A percentile compares a stretch with the other conserved stretches of the same genome.
Conservation (phyloP, 64 coral and sea anemone species). For the Actinia equina region DNA sequence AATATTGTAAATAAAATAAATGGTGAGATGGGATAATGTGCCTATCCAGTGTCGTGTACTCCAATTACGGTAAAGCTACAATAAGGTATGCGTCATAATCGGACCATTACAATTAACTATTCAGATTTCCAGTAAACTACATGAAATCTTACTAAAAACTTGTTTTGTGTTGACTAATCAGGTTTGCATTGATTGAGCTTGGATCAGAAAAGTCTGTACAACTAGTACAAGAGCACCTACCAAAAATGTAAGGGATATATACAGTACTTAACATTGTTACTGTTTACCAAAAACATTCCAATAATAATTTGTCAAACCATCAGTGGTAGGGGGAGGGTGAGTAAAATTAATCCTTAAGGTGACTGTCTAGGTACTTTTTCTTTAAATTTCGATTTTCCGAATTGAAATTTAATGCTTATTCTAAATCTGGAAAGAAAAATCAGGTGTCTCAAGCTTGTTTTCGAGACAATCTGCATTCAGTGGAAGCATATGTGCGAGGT, state of each 20-base stretch:
- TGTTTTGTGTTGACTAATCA: background rate
- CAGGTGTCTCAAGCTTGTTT: too few species aligned
- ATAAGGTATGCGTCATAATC: background rate
- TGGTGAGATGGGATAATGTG: slow-evolving; percentile 2
- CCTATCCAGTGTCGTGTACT: slow-evolving; percentile 3
- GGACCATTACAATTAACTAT: background rate
- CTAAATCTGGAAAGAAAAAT: too few species aligned
- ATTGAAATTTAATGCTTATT: too few species aligned
- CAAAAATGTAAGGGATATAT: slow-evolving; percentile 50
- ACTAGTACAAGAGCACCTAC: slow-evolving; percentile 68
- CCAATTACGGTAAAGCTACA: background rate
- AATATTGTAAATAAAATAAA: background rate
- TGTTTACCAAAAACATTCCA: too few species aligned
- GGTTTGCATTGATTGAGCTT: slow-evolving; percentile 76
- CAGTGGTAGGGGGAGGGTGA: too few species aligned
- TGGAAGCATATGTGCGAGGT: too few species aligned
- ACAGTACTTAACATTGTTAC: too few species aligned
- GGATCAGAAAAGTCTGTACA: slow-evolving; percentile 61
- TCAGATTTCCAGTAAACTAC: background rate
- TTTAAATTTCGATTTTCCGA: too few species aligned
- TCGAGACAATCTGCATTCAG: too few species aligned
- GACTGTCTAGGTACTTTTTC: background rate
- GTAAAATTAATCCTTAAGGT: too few species aligned
- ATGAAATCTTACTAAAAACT: background rate
- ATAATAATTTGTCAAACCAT: too few species aligned